Conservation (phyloP, 1,140 invertebrate genomes). For the roundworm (Caenorhabditis elegans) region WBcel235 BX284605.5:5802001-5802500, state of each 20-base stretch:
- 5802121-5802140: slow-evolving; percentile 27
- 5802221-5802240: slow-evolving; percentile 16
- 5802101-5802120: too few species aligned
- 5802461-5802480: too few species aligned
- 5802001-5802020: too few species aligned
- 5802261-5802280: slow-evolving; percentile 19
- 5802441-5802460: too few species aligned
- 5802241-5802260: slow-evolving; percentile 31
- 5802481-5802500: background rate
- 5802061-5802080: too few species aligned
- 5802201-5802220: slow-evolving; percentile 24
- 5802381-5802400: background rate
- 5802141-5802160: slow-evolving; percentile 34
- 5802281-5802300: slow-evolving; percentile 19
- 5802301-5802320: background rate
- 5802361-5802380: slow-evolving; percentile 20
- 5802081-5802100: too few species aligned
- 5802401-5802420: background rate
- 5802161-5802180: slow-evolving; percentile 43
- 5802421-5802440: slow-evolving; percentile 8
- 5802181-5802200: slow-evolving; percentile 29
- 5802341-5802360: background rate
- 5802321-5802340: background rate
- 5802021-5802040: too few species aligned
- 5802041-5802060: too few species aligned